Conservation (phyloP, 2,113 vertebrate genomes). For the Poeciliopsis retropinna region DNA sequence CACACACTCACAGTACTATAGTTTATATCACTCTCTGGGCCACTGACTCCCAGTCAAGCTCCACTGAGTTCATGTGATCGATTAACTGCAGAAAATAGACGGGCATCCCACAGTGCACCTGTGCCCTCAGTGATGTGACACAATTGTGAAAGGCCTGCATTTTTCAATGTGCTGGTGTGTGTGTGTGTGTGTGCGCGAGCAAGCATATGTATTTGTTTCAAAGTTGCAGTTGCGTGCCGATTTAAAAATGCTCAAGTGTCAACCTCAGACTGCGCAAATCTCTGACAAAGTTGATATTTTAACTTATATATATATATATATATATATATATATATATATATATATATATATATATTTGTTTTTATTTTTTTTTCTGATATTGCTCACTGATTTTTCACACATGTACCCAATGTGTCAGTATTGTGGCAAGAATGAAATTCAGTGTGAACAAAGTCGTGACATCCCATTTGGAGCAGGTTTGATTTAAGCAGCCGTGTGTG, state of each 20-base stretch:
- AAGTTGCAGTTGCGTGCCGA: not conserved
- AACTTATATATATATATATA: no score
- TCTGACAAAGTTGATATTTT: slow-evolving; percentile 50
- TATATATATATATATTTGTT: no score
- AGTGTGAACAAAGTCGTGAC: slow-evolving; percentile 22
- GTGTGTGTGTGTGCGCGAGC: not conserved
- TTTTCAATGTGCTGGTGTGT: not conserved
- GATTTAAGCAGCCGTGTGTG: slow-evolving; percentile 17
- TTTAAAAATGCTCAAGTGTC: slow-evolving; percentile 9
- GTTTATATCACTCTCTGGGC: slow-evolving; percentile 55
- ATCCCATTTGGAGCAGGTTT: slow-evolving; percentile 21
- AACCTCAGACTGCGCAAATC: slow-evolving; percentile 43
- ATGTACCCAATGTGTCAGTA: slow-evolving; percentile 6
- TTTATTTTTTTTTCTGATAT: not conserved
- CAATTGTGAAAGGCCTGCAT: slow-evolving; percentile 21
- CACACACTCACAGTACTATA: slow-evolving; percentile 10
- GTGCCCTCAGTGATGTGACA: slow-evolving; percentile 53
- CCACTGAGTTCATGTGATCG: slow-evolving; percentile 65
- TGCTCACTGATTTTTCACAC: slow-evolving; percentile 18
- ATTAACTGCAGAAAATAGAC: slow-evolving; percentile 74
- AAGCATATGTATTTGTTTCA: not conserved
- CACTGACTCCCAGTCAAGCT: slow-evolving; percentile 64
- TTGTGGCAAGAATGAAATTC: slow-evolving; percentile 44
- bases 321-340: no score
- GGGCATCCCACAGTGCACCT: slow-evolving; percentile 67